Conservation (phyloP, 2,888 invertebrate genomes). For the Hemistola chrysoprasaria region DNA sequence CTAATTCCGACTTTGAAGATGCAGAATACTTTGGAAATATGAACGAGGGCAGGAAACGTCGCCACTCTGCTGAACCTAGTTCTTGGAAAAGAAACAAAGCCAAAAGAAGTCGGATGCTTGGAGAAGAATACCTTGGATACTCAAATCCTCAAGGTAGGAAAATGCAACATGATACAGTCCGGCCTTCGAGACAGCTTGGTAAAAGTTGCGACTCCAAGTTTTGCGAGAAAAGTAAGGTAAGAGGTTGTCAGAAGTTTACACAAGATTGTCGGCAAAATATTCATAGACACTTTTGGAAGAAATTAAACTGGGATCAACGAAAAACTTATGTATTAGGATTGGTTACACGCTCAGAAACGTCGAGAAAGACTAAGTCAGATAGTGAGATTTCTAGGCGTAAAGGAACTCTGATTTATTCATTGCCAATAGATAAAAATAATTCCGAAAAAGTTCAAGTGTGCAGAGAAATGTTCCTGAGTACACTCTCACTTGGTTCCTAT, state of each 20-base stretch:
- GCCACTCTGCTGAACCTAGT: slow-evolving; percentile 8
- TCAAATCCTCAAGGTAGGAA: slow-evolving; percentile 14
- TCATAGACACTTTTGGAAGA: background rate
- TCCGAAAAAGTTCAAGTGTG: slow-evolving; percentile 25
- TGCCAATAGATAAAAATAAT: background rate
- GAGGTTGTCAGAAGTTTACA: background rate
- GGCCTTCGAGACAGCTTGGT: slow-evolving; percentile 13
- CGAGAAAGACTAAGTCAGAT: slow-evolving; percentile 1
- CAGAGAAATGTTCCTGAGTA: slow-evolving; percentile 27
- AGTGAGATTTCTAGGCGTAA: background rate
- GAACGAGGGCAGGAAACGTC: slow-evolving; percentile 26
- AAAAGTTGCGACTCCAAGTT: background rate
- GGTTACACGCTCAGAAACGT: background rate
- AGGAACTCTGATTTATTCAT: background rate
- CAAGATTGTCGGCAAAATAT: too few relatives aligned
- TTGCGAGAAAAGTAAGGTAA: background rate
- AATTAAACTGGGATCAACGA: slow-evolving; percentile 1
- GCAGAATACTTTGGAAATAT: slow-evolving; percentile 9
- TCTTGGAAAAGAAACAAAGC: slow-evolving; percentile 25
- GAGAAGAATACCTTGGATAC: slow-evolving; percentile 28
- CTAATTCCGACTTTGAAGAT: too few relatives aligned
- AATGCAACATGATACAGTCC: slow-evolving; percentile 12
- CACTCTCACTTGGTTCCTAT: slow-evolving; percentile 19
- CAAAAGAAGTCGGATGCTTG: slow-evolving; percentile 20
- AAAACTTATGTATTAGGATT: background rate